Conservation (phyloP, 2,797 vertebrate species). For the Arrhamphus sclerolepis region DNA sequence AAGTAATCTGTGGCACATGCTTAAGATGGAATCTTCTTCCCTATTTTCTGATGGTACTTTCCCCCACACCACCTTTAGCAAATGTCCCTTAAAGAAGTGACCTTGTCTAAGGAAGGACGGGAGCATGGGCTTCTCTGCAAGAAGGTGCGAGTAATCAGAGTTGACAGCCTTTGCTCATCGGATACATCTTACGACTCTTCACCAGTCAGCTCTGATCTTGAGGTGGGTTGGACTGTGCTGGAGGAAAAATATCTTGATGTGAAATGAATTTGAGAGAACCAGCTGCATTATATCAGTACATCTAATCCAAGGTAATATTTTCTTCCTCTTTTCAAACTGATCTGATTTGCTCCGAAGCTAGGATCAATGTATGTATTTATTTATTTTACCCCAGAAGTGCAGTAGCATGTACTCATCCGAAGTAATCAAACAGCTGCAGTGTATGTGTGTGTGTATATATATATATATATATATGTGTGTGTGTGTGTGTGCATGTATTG, state of each 20-base stretch:
- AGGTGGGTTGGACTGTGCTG: conserved; percentile 72
- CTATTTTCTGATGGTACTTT: conserved; percentile 8
- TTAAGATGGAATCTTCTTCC: background rate
- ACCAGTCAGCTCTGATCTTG: conserved; percentile 82
- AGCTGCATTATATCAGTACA: background rate
- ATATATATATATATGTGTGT: no score
- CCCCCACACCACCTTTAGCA: conserved; percentile 32
- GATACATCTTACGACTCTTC: conserved; percentile 80
- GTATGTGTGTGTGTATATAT: no score
- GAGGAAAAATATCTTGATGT: background rate
- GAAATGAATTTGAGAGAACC: background rate
- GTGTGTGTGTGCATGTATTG: no score
- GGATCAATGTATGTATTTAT: no score
- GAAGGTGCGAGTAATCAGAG: conserved; percentile 64
- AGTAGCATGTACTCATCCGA: no score
- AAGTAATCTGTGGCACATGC: conserved; percentile 14
- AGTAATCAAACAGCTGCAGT: no score
- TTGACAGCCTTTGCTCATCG: conserved; percentile 69
- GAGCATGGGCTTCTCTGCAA: conserved; percentile 30
- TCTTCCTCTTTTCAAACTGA: background rate
- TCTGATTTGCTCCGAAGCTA: background rate
- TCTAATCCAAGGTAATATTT: background rate
- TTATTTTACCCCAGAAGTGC: no score
- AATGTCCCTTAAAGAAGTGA: conserved; percentile 71
- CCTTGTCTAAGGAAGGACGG: conserved; percentile 61